Evolutionary conservation across 2,113 vertebrate species (phyloP).

Genomic region (Malurus alboscapulatus): DNA sequence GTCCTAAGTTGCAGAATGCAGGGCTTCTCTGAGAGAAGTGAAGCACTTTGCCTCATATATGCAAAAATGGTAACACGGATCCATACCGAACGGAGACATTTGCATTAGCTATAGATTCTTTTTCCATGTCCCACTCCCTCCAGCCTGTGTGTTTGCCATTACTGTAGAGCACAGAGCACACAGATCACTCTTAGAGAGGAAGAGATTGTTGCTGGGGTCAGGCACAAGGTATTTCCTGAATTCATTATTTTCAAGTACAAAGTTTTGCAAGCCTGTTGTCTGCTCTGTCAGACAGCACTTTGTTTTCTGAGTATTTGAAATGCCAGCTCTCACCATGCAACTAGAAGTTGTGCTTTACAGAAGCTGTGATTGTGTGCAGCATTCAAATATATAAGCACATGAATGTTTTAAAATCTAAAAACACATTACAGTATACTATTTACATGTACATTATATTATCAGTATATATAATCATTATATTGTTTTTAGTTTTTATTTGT

Average conservation of each 20-base stretch:
- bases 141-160: neutral
- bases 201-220: slow-evolving; percentile 21
- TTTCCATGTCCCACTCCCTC: neutral
- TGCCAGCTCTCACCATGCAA: neutral
- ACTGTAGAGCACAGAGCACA: neutral
- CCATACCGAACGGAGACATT: neutral
- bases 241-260: slow-evolving; percentile 36
- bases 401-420: neutral
- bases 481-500: neutral
- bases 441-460: neutral
- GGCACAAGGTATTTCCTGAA: slow-evolving; percentile 56
- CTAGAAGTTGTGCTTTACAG: neutral
- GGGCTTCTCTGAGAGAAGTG: neutral
- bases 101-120: neutral
- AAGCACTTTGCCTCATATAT: neutral
- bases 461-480: neutral
- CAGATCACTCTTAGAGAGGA: neutral
- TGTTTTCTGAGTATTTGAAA: slow-evolving; percentile 12
- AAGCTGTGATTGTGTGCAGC: neutral
- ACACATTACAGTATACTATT: neutral
- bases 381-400: neutral
- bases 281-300: neutral
- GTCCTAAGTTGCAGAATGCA: neutral
- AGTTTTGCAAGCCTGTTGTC: slow-evolving; percentile 30
- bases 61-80: neutral